Conservation (phyloP, 2,888 invertebrate genomes). For the Dermolepida albohirtum region DNA sequence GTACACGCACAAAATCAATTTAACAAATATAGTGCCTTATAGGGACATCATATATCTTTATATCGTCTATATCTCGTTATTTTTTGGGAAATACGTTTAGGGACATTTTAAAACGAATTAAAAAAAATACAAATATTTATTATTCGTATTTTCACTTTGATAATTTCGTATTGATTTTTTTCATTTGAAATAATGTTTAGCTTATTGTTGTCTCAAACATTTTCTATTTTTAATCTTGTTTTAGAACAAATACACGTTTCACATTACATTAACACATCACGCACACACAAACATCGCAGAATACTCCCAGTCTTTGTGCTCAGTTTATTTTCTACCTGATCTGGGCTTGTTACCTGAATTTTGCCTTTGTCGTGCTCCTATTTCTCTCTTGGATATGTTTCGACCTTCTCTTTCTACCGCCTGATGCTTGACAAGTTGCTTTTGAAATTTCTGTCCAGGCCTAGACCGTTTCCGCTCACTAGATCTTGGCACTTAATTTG, state of each 20-base stretch:
- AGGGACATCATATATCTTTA: too few species aligned
- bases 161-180: constrained; percentile 32
- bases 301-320: constrained; percentile 35
- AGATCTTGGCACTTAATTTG: constrained; percentile 51
- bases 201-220: constrained; percentile 14
- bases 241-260: constrained; percentile 14
- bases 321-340: constrained; percentile 43
- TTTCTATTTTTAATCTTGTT: constrained; percentile 20
- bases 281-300: constrained; percentile 30
- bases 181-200: constrained; percentile 4
- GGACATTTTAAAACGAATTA: too few species aligned
- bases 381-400: constrained; percentile 48
- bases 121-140: constrained; percentile 13
- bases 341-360: constrained; percentile 59
- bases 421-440: constrained; percentile 66
- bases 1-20: too few species aligned
- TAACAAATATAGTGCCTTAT: too few species aligned
- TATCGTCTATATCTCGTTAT: too few species aligned
- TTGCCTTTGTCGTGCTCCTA: constrained; percentile 51
- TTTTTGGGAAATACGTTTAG: too few species aligned
- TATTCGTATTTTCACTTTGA: constrained; percentile 18
- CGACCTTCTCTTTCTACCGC: constrained; percentile 56
- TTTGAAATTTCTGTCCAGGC: constrained; percentile 64
- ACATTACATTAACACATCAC: constrained; percentile 10
- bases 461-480: constrained; percentile 53